A percentile compares a stretch with the other conserved stretches of the same genome.
These are phyloP conservation scores for Cynoglossus semilaevis DNA, from an alignment of 2,113 vertebrate species.

Conservation along the genomic window DNA sequence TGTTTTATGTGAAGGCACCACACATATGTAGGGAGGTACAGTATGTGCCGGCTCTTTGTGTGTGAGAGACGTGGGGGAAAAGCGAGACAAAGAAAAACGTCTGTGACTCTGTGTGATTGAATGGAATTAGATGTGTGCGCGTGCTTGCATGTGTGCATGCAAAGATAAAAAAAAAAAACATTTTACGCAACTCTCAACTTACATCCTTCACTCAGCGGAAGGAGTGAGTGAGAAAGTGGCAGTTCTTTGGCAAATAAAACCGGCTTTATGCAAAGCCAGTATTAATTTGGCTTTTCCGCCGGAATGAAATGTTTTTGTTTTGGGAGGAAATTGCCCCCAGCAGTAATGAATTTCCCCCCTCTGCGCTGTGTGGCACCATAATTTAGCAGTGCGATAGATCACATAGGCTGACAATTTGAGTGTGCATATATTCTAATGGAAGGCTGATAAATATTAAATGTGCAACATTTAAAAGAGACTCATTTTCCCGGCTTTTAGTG, in stretches of 20 bases:
- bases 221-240: conserved; percentile 67
- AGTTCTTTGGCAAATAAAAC: conserved; percentile 80
- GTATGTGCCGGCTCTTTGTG: conserved; percentile 22
- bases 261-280: conserved; percentile 75
- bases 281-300: conserved; percentile 77
- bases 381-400: conserved; percentile 82
- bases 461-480: conserved; percentile 76
- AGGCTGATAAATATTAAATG: conserved; percentile 82
- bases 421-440: conserved; percentile 79
- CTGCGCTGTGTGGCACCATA: conserved; percentile 71
- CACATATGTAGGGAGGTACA: conserved; percentile 32
- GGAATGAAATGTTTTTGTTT: conserved; percentile 84
- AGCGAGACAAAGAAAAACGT: conserved; percentile 42
- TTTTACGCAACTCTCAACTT: conserved; percentile 65
- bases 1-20: conserved; percentile 13
- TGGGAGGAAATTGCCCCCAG: conserved; percentile 79
- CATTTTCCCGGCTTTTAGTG: conserved; percentile 72
- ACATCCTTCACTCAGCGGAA: conserved; percentile 66
- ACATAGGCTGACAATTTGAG: conserved; percentile 73
- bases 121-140: conserved; percentile 62
- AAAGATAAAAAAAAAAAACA: conserved; percentile 54
- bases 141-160: conserved; percentile 1
- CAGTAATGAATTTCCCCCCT: conserved; percentile 78
- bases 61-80: conserved; percentile 1
- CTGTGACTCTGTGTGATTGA: conserved; percentile 34